Conservation (phyloP, 2,797 vertebrate genomes). For the Spizella passerina region DNA sequence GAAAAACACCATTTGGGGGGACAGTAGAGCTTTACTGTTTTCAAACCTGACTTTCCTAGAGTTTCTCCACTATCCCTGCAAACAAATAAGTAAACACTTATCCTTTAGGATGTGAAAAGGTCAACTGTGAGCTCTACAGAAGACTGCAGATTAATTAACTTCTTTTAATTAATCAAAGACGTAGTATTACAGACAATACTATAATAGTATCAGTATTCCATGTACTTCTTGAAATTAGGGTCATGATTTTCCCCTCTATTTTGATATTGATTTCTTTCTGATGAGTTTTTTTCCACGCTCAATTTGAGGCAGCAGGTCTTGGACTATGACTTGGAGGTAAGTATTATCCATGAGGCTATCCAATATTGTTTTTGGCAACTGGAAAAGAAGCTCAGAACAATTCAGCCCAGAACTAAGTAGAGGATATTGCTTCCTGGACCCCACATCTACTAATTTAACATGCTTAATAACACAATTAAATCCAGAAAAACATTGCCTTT, state of each 20-base stretch:
- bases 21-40: not conserved
- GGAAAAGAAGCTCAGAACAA: not conserved
- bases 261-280: not conserved
- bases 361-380: not conserved
- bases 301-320: not conserved
- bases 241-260: not conserved
- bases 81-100: not conserved
- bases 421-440: not conserved
- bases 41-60: not conserved
- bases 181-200: not conserved
- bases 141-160: not conserved
- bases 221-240: not conserved
- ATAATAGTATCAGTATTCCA: not conserved
- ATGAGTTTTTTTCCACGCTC: not conserved
- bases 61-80: not conserved
- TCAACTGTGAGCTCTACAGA: not conserved
- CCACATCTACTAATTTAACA: not conserved
- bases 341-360: not conserved
- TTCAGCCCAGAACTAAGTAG: not conserved
- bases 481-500: not conserved
- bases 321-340: not conserved
- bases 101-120: not conserved
- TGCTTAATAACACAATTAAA: not conserved
- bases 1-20: not conserved
- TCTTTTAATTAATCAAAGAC: not conserved